Evolutionary conservation across 2,888 invertebrate species (phyloP).

Genomic region (Ochropleura plecta): DNA sequence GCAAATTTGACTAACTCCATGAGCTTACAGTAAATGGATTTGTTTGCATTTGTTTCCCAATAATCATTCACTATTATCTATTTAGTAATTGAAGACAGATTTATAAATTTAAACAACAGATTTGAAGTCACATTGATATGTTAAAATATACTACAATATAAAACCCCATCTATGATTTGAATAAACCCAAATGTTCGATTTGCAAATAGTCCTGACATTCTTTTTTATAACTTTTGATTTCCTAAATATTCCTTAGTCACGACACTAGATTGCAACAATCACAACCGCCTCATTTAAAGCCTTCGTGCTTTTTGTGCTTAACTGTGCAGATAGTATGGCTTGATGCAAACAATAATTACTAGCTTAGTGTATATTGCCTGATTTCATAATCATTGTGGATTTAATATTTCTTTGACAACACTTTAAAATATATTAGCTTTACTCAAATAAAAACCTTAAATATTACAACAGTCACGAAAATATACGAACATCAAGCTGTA

Average conservation of each 20-base stretch:
- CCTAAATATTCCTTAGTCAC: conserved; percentile 48
- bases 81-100: conserved; percentile 18
- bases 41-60: neutral
- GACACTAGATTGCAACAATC: conserved; percentile 76
- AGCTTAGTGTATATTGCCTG: conserved; percentile 31
- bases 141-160: conserved; percentile 5
- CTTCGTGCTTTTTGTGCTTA: conserved; percentile 78
- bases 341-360: conserved; percentile 58
- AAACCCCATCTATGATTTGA: conserved; percentile 26
- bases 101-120: conserved; percentile 25
- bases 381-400: conserved; percentile 26
- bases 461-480: conserved; percentile 57
- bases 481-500: conserved; percentile 44
- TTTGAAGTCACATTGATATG: conserved; percentile 24
- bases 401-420: conserved; percentile 23
- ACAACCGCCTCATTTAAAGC: conserved; percentile 83
- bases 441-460: conserved; percentile 43
- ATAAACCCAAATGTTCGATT: conserved; percentile 19
- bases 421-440: conserved; percentile 18
- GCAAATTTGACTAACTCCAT: conserved; percentile 7
- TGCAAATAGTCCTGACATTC: neutral
- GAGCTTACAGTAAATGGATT: neutral
- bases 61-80: neutral
- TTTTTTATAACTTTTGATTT: conserved; percentile 29
- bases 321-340: conserved; percentile 49